These are phyloP conservation scores for Hippopotamyrus pictus DNA, from an alignment of 2,797 vertebrate genomes.

Conservation along the genomic window DNA sequence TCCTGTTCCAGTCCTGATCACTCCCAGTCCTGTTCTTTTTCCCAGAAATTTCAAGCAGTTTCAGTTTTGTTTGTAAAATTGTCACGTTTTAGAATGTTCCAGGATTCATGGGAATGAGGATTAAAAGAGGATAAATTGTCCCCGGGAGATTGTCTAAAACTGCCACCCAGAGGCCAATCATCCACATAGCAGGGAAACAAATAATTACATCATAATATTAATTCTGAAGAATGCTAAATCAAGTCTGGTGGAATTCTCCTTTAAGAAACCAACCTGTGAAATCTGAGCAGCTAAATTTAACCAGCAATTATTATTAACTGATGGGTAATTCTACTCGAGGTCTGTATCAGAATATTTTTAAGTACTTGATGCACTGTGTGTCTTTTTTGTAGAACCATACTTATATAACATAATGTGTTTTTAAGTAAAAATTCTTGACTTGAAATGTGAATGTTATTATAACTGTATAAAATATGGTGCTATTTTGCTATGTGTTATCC, in stretches of 20 bases:
- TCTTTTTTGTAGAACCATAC: conserved; percentile 67
- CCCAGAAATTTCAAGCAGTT: not conserved
- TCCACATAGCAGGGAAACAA: not conserved
- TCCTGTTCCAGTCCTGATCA: too few species aligned
- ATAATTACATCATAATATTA: not conserved
- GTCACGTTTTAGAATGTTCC: not conserved
- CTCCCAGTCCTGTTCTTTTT: not conserved
- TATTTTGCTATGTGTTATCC: conserved; percentile 60
- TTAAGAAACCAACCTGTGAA: conserved; percentile 39
- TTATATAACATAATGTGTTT: conserved; percentile 70
- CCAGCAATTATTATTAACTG: conserved; percentile 51
- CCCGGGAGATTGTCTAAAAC: not conserved
- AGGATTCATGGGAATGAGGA: not conserved
- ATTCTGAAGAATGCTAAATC: not conserved
- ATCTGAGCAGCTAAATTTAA: conserved; percentile 65
- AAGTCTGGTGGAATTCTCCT: conserved; percentile 35
- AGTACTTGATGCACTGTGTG: conserved; percentile 88
- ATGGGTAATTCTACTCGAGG: conserved; percentile 66
- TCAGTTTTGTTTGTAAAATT: not conserved
- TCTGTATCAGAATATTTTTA: conserved; percentile 84
- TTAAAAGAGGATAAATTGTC: not conserved
- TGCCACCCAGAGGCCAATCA: not conserved
- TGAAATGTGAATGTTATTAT: conserved; percentile 56
- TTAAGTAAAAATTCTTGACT: conserved; percentile 62
- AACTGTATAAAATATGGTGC: conserved; percentile 45